Evolutionary conservation across 2,888 invertebrate species (phyloP).

Genomic region (Torymus auratus): DNA sequence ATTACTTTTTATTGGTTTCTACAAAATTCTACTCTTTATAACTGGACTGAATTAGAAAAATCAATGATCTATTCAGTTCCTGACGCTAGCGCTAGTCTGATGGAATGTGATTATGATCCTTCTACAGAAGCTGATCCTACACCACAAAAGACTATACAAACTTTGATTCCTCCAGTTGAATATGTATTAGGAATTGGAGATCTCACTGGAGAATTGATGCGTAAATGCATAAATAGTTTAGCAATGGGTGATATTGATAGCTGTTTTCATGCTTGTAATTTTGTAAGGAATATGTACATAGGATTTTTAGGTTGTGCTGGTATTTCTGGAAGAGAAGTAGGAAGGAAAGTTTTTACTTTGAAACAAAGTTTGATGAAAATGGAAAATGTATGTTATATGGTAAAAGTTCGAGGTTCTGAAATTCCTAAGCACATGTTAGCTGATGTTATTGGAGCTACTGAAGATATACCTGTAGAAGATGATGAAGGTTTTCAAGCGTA

Average conservation of each 20-base stretch:
- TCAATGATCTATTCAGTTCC: constrained; percentile 76
- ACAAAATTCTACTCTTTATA: constrained; percentile 80
- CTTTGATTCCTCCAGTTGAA: constrained; percentile 78
- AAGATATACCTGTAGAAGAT: constrained; percentile 74
- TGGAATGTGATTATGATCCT: constrained; percentile 38
- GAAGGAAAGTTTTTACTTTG: constrained; percentile 84
- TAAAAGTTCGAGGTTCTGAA: constrained; percentile 88
- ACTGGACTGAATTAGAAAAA: constrained; percentile 80
- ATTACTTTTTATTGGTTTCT: constrained; percentile 86
- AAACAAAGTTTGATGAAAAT: constrained; percentile 88
- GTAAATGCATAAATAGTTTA: constrained; percentile 89
- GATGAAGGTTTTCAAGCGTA: constrained; percentile 78
- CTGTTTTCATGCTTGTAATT: constrained; percentile 84
- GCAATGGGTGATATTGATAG: constrained; percentile 85
- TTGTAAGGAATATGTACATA: constrained; percentile 83
- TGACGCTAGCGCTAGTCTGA: constrained; percentile 42
- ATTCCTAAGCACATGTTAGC: constrained; percentile 84
- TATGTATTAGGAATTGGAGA: constrained; percentile 90
- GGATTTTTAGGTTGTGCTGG: constrained; percentile 81
- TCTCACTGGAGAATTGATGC: constrained; percentile 93
- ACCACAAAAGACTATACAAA: constrained; percentile 59
- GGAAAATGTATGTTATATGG: constrained; percentile 89
- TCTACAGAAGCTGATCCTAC: constrained; percentile 40
- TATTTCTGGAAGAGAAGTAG: constrained; percentile 80
- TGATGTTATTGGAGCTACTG: constrained; percentile 76